Evolutionary conservation across 2,888 invertebrate species (phyloP).

Genomic region (Phengaris alcon): DNA sequence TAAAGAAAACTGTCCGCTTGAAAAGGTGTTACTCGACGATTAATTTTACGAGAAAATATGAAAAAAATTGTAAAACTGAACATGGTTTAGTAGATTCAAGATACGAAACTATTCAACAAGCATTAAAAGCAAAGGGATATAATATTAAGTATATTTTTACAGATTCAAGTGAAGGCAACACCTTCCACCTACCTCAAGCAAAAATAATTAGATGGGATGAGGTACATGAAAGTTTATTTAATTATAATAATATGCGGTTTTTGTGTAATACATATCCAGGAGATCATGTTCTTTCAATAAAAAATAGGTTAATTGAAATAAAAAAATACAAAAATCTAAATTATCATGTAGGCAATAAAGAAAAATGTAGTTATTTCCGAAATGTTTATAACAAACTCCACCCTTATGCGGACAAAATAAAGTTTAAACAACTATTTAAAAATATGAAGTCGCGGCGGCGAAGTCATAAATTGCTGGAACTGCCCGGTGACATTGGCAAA

Average conservation of each 20-base stretch:
- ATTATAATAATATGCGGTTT: not conserved
- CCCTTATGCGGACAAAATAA: not conserved
- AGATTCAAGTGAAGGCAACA: not conserved
- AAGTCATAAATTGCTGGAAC: not conserved
- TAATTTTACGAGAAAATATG: constrained; percentile 23
- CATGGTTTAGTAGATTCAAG: not conserved
- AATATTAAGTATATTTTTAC: not conserved
- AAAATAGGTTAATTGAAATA: not conserved
- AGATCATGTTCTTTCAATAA: not conserved
- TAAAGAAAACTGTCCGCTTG: constrained; percentile 9
- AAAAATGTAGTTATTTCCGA: not conserved
- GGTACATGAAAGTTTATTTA: not conserved
- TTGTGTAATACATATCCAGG: not conserved
- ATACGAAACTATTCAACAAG: constrained; percentile 19
- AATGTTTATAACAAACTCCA: not conserved
- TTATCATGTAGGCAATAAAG: not conserved
- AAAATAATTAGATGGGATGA: not conserved
- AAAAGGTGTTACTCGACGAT: constrained; percentile 31
- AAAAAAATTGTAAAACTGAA: constrained; percentile 28
- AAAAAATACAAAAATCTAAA: not conserved
- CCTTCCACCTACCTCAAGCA: not conserved
- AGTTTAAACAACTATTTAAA: not conserved
- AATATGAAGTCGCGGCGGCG: not conserved
- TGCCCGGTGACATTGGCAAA: not conserved
- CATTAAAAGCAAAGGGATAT: not conserved